Evolutionary conservation across 1,140 invertebrate genomes (phyloP).

Genomic region (Drosophila ohnishii): DNA sequence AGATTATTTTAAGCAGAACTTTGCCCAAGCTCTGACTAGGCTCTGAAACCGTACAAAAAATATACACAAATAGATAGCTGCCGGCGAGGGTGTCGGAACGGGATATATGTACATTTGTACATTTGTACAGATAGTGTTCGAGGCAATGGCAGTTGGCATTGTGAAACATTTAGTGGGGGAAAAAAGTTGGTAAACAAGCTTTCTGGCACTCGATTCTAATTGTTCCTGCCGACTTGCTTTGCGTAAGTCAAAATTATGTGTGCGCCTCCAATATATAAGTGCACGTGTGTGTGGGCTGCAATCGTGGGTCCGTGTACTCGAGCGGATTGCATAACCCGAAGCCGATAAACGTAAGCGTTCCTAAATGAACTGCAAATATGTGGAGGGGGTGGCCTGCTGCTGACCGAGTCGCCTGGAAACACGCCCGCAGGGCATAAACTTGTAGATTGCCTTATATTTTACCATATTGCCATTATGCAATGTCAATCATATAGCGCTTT

Average conservation of each 20-base stretch:
- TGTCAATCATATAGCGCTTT: conserved; percentile 64
- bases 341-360: conserved; percentile 69
- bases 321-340: conserved; percentile 60
- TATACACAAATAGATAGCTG: conserved; percentile 3
- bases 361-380: conserved; percentile 65
- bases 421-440: conserved; percentile 2
- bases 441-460: conserved; percentile 14
- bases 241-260: conserved; percentile 71
- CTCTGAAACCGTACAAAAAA: background rate
- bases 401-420: background rate
- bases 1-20: conserved; percentile 7
- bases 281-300: conserved; percentile 45
- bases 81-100: background rate
- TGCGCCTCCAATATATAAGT: conserved; percentile 45
- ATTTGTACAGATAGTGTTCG: conserved; percentile 1
- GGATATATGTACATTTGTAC: background rate
- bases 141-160: conserved; percentile 23
- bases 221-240: conserved; percentile 34
- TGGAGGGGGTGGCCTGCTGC: conserved; percentile 2
- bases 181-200: conserved; percentile 52
- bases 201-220: conserved; percentile 36
- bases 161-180: conserved; percentile 21
- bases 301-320: background rate
- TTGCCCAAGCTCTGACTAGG: conserved; percentile 6
- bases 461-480: conserved; percentile 60